Conservation (phyloP, 2,888 invertebrate genomes). For the Dynastes hyllus region DNA sequence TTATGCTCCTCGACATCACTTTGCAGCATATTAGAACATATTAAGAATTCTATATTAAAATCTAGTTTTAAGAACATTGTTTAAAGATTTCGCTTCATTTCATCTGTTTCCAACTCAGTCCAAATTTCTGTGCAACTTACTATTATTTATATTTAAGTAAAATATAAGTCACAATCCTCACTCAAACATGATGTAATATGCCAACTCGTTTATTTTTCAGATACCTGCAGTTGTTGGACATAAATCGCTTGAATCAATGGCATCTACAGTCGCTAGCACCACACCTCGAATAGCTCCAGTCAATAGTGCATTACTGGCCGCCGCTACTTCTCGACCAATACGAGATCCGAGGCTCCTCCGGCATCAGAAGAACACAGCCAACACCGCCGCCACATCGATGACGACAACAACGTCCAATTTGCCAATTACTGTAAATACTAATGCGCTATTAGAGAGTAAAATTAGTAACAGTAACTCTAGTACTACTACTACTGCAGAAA, state of each 20-base stretch:
- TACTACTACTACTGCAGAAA: constrained; percentile 54
- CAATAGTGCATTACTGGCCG: constrained; percentile 67
- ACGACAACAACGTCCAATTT: constrained; percentile 54
- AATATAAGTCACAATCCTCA: too few relatives aligned
- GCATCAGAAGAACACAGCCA: constrained; percentile 59
- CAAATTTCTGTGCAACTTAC: too few relatives aligned
- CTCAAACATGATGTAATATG: too few relatives aligned
- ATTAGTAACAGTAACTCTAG: constrained; percentile 56
- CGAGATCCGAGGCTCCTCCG: constrained; percentile 68
- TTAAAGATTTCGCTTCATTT: too few relatives aligned
- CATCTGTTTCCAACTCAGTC: too few relatives aligned
- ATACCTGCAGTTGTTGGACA: constrained; percentile 48
- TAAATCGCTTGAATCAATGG: constrained; percentile 50
- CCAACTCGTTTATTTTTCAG: constrained; percentile 31
- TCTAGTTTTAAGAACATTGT: too few relatives aligned
- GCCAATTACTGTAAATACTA: constrained; percentile 59
- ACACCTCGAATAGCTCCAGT: constrained; percentile 74
- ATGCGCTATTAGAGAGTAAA: constrained; percentile 65
- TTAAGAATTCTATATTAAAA: too few relatives aligned
- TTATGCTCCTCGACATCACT: too few relatives aligned
- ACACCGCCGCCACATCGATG: constrained; percentile 52
- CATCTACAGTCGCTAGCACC: constrained; percentile 54
- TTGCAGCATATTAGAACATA: too few relatives aligned
- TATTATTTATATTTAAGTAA: too few relatives aligned
- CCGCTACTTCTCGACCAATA: constrained; percentile 64